Evolutionary conservation across 2,888 invertebrate genomes (phyloP).

Genomic region (Sipha maydis): DNA sequence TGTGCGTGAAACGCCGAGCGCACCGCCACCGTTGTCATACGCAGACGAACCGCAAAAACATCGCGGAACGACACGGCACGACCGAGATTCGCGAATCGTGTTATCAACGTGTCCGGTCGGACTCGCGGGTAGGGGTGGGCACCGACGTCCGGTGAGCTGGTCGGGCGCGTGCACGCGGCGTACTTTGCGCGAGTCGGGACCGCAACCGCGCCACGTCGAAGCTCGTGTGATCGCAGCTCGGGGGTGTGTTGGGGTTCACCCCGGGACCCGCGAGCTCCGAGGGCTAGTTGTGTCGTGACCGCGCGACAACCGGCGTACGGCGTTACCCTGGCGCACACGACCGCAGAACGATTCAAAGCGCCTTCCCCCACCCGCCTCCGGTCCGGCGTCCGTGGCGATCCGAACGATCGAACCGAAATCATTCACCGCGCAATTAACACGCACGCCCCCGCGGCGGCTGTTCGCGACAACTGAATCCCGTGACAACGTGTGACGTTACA

Average conservation of each 20-base stretch:
- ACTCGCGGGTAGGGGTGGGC: too few species aligned
- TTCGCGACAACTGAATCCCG: too few species aligned
- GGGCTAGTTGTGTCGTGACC: not conserved
- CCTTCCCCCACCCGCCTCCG: too few species aligned
- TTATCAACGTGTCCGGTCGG: slow-evolving; percentile 21
- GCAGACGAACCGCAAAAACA: slow-evolving; percentile 56
- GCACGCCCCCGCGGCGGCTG: not conserved
- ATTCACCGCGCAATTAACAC: not conserved
- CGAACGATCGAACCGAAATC: slow-evolving; percentile 39
- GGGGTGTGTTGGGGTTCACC: too few species aligned
- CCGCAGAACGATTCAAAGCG: slow-evolving; percentile 15
- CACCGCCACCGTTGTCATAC: slow-evolving; percentile 33
- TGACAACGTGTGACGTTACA: too few species aligned
- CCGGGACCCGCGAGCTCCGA: too few species aligned
- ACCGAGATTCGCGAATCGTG: not conserved
- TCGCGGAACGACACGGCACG: too few species aligned
- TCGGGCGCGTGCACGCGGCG: not conserved
- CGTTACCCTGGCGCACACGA: not conserved
- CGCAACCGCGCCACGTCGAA: not conserved
- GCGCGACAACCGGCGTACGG: not conserved
- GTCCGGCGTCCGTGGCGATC: not conserved
- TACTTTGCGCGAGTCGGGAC: not conserved
- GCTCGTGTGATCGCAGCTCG: not conserved
- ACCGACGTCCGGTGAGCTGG: not conserved
- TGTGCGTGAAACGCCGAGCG: not conserved